A percentile compares a stretch with the other conserved stretches of the same genome.
These are phyloP conservation scores for Erethizon dorsatum DNA, from an alignment of 2,797 vertebrate genomes.

Conservation along the genomic window DNA sequence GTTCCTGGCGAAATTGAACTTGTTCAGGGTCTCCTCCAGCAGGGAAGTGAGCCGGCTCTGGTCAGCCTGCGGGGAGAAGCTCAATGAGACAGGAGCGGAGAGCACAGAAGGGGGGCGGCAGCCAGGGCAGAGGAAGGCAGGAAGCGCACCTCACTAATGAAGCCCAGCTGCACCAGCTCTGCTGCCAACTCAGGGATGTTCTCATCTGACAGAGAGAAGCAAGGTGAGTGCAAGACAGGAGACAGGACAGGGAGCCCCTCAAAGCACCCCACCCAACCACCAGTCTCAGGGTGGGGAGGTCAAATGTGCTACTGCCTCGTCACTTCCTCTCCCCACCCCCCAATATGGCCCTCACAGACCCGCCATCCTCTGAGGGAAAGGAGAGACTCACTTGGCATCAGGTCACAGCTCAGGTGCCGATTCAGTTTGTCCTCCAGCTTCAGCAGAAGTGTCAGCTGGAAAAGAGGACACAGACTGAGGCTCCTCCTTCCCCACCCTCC, in stretches of 20 bases:
- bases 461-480: conserved; percentile 49
- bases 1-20: conserved; percentile 96
- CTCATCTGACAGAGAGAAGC: conserved; percentile 92
- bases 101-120: accelerated
- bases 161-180: conserved; percentile 98
- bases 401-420: conserved; percentile 98
- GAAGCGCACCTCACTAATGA: conserved; percentile 96
- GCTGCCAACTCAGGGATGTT: conserved; percentile 97
- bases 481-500: neutral
- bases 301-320: neutral
- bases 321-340: neutral
- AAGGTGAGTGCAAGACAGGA: neutral
- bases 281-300: neutral
- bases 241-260: neutral
- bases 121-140: neutral
- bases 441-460: conserved; percentile 96
- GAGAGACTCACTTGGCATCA: conserved; percentile 94
- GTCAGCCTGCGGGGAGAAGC: conserved; percentile 92
- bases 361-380: conserved; percentile 39
- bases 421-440: conserved; percentile 99
- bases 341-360: neutral
- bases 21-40: conserved; percentile 98
- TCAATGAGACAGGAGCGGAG: neutral
- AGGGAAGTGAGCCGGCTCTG: conserved; percentile 96
- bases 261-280: neutral